A percentile compares a stretch with the other conserved stretches of the same genome.
These are phyloP conservation scores for Nycticebus coucang DNA, from an alignment of 2,113 vertebrate genomes.

Conservation along the genomic window DNA sequence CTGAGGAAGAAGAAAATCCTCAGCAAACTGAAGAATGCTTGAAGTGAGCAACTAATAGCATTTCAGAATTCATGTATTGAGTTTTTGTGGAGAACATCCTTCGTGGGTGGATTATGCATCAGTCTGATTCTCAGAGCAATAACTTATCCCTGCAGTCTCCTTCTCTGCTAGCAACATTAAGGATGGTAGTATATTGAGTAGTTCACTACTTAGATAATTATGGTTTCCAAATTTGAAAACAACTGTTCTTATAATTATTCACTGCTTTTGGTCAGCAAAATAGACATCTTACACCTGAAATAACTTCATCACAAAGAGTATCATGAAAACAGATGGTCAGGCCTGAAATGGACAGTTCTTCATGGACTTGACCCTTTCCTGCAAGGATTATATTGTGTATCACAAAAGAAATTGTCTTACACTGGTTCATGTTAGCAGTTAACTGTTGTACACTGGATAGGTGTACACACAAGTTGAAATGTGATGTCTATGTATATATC, in stretches of 20 bases:
- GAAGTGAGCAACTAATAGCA: slow-evolving; percentile 51
- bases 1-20: slow-evolving; percentile 69
- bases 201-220: not conserved
- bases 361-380: not conserved
- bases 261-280: slow-evolving; percentile 31
- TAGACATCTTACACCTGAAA: not conserved
- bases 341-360: not conserved
- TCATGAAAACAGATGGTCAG: not conserved
- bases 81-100: not conserved
- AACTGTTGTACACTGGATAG: not conserved
- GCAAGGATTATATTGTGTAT: not conserved
- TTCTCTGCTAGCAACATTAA: rapidly evolving
- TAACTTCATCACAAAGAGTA: not conserved
- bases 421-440: slow-evolving; percentile 50
- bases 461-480: slow-evolving; percentile 50
- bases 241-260: not conserved
- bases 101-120: not conserved
- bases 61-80: rapidly evolving
- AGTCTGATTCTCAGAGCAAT: not conserved
- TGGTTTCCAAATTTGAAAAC: not conserved
- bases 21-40: slow-evolving; percentile 53
- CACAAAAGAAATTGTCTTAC: slow-evolving; percentile 76
- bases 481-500: slow-evolving; percentile 68
- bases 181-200: not conserved
- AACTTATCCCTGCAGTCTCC: not conserved